Percentiles rank a stretch among this genome's conserved stretches.
Conservation (phyloP, 53 echinoderm and acorn worm genomes). For the Holothuria leucospilota region DNA sequence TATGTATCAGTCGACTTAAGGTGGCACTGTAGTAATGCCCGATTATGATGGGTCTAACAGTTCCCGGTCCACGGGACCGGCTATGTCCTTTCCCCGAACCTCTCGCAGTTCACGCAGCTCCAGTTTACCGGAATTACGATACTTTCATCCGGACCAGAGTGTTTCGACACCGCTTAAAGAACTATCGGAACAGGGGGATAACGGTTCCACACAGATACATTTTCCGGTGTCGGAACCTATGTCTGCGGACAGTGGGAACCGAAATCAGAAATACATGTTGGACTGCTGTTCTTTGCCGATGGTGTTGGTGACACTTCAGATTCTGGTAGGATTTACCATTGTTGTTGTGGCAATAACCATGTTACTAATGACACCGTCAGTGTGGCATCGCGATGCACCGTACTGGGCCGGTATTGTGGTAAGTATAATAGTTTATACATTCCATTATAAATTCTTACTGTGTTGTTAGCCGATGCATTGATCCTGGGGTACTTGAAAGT, state of each 20-base stretch:
- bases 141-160: slow-evolving; percentile 67
- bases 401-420: slow-evolving; percentile 99
- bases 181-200: slow-evolving; percentile 58
- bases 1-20: too few relatives aligned
- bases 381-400: slow-evolving; percentile 94
- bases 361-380: slow-evolving; percentile 91
- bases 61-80: slow-evolving; percentile 85
- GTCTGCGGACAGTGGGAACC: slow-evolving; percentile 62
- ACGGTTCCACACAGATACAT: slow-evolving; percentile 65
- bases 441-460: too few relatives aligned
- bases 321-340: slow-evolving; percentile 88
- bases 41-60: slow-evolving; percentile 89
- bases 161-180: slow-evolving; percentile 52
- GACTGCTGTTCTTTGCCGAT: slow-evolving; percentile 97
- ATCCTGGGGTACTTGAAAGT: too few relatives aligned
- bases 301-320: slow-evolving; percentile 92
- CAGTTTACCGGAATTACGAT: slow-evolving; percentile 92
- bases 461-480: too few relatives aligned
- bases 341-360: slow-evolving; percentile 96
- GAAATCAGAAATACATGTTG: slow-evolving; percentile 79
- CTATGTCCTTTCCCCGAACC: slow-evolving; percentile 80
- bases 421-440: slow-evolving; percentile 46
- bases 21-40: slow-evolving; percentile 56
- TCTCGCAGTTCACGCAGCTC: slow-evolving; percentile 96
- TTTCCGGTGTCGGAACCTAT: slow-evolving; percentile 63